Conservation (phyloP, 2,113 vertebrate genomes). For the Pseudonaja textilis region DNA sequence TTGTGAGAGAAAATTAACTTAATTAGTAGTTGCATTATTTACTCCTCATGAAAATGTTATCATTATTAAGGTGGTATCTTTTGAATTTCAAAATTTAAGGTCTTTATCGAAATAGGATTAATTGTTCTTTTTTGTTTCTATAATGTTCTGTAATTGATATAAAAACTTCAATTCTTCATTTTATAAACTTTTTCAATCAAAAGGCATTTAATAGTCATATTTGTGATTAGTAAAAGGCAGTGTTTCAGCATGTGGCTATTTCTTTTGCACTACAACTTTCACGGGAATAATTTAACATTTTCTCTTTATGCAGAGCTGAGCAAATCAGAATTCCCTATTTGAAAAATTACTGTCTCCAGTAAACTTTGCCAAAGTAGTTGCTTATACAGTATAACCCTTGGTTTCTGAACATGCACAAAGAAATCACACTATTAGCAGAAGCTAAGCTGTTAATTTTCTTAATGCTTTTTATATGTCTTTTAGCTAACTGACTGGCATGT, state of each 20-base stretch:
- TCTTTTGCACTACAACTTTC: constrained; percentile 11
- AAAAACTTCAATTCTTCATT: neutral
- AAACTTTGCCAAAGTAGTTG: constrained; percentile 44
- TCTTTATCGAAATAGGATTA: neutral
- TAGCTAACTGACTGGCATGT: constrained; percentile 20
- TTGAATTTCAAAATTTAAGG: neutral
- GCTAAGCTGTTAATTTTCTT: constrained; percentile 40
- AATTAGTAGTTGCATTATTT: neutral
- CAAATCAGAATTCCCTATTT: constrained; percentile 37
- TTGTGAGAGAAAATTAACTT: neutral
- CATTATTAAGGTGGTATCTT: neutral
- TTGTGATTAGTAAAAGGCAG: constrained; percentile 12
- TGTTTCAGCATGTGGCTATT: neutral
- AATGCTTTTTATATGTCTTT: constrained; percentile 2
- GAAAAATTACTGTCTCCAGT: constrained; percentile 36
- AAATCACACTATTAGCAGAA: constrained; percentile 37
- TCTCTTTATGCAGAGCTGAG: neutral
- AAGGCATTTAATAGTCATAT: neutral
- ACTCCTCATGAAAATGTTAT: neutral
- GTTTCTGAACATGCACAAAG: constrained; percentile 34
- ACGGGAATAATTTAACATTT: constrained; percentile 10
- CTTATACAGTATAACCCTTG: constrained; percentile 35
- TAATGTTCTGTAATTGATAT: neutral
- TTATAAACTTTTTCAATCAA: constrained; percentile 4
- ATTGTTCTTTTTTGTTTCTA: neutral